Conservation (phyloP, 2,888 invertebrate genomes). For the Philereme transversata region DNA sequence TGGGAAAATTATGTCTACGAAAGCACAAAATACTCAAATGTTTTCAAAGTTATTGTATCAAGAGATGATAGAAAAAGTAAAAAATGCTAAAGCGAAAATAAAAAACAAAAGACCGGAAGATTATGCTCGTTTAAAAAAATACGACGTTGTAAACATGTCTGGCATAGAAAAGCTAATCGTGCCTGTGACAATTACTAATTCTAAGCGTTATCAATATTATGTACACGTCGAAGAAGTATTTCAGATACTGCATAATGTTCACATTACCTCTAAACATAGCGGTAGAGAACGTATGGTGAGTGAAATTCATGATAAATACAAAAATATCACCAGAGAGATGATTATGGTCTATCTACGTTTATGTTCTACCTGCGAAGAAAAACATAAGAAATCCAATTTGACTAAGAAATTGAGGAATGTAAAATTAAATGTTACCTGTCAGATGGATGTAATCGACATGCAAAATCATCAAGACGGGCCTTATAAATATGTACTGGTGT, state of each 20-base stretch:
- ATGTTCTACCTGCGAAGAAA: slow-evolving; percentile 1
- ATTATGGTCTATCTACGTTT: slow-evolving; percentile 4
- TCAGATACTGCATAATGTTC: slow-evolving; percentile 1
- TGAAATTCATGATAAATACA: background rate
- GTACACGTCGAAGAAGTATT: slow-evolving; percentile 5
- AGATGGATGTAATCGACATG: background rate
- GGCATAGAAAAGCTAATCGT: slow-evolving; percentile 4
- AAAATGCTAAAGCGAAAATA: background rate
- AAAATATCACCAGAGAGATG: slow-evolving; percentile 11
- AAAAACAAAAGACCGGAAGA: slow-evolving; percentile 3
- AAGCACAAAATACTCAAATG: background rate
- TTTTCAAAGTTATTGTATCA: background rate
- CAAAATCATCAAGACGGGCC: background rate
- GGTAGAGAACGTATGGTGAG: slow-evolving; percentile 2
- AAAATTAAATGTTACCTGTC: too few species aligned
- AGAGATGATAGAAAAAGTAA: background rate
- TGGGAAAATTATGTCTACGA: too few species aligned
- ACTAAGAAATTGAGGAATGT: too few species aligned
- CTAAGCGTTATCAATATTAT: background rate
- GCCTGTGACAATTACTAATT: background rate
- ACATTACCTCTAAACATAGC: slow-evolving; percentile 1
- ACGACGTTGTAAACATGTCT: background rate
- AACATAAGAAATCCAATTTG: background rate
- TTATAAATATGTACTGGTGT: slow-evolving; percentile 1
- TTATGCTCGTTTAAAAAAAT: slow-evolving; percentile 4